Conservation (phyloP, 2,113 vertebrate species). For the Semicossyphus pulcher region DNA sequence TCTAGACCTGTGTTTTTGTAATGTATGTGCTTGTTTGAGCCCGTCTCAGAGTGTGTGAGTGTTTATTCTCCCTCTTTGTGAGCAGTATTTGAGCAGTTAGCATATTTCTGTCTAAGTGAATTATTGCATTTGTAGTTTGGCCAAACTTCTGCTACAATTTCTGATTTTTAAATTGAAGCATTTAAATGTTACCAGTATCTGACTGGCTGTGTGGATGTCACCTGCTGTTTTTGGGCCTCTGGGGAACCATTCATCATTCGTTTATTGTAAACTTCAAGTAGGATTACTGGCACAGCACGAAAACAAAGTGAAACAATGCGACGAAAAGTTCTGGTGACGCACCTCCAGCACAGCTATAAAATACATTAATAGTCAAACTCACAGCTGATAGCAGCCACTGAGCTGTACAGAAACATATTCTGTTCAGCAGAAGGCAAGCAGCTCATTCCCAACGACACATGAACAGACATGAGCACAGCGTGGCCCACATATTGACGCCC, state of each 20-base stretch:
- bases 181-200: slow-evolving; percentile 14
- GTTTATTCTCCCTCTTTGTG: slow-evolving; percentile 35
- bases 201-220: slow-evolving; percentile 8
- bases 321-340: slow-evolving; percentile 6
- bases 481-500: slow-evolving; percentile 37
- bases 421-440: slow-evolving; percentile 11
- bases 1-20: slow-evolving; percentile 22
- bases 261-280: slow-evolving; percentile 15
- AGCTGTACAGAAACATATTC: slow-evolving; percentile 28
- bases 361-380: neutral
- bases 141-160: neutral
- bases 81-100: slow-evolving; percentile 37
- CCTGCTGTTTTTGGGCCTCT: slow-evolving; percentile 11
- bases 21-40: slow-evolving; percentile 13
- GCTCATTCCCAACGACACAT: slow-evolving; percentile 32
- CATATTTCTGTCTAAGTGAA: slow-evolving; percentile 5
- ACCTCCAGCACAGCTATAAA: neutral
- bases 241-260: neutral
- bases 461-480: slow-evolving; percentile 7
- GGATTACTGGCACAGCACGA: slow-evolving; percentile 3
- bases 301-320: slow-evolving; percentile 17
- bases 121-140: slow-evolving; percentile 18
- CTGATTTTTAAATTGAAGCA: slow-evolving; percentile 1
- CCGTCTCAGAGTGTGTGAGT: slow-evolving; percentile 7
- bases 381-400: neutral